phyloP scores from a whole-genome alignment of 2,888 invertebrate genomes.

The Heliconius erato region DNA sequence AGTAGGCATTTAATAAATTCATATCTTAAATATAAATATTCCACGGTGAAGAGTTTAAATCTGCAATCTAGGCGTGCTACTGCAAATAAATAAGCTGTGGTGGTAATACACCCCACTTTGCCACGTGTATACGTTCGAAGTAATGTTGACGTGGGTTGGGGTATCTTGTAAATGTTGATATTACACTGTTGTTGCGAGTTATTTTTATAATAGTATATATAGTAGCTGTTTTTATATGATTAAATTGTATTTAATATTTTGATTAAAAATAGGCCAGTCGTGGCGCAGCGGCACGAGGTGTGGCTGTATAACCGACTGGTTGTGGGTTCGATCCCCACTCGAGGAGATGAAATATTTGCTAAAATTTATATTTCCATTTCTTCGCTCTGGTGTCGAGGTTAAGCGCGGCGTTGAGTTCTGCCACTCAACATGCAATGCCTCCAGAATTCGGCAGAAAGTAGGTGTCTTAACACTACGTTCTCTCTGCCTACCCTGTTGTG shows the following conservation, averaged over 20 bases:
- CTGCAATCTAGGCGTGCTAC: conserved; percentile 14
- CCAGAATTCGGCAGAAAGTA: too few relatives aligned
- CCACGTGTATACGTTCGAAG: conserved; percentile 6
- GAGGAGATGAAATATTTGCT: too few relatives aligned
- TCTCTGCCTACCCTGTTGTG: too few relatives aligned
- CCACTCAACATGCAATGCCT: too few relatives aligned
- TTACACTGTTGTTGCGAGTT: neutral
- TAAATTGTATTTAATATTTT: neutral
- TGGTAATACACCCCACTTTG: neutral
- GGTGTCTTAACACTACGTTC: too few relatives aligned
- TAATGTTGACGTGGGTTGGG: neutral
- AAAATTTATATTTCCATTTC: too few relatives aligned
- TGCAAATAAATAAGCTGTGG: conserved; percentile 11
- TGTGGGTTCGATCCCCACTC: too few relatives aligned
- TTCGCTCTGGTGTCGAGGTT: too few relatives aligned
- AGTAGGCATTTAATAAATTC: neutral
- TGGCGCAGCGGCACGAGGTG: too few relatives aligned
- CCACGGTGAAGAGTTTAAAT: neutral
- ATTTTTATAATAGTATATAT: neutral
- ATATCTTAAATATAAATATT: neutral
- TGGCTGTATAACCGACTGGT: too few relatives aligned
- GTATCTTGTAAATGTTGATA: neutral
- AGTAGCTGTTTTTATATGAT: neutral
- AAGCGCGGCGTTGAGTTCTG: too few relatives aligned
- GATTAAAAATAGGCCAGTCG: too few relatives aligned